Base-by-base conservation (phyloP, 2,888 invertebrate genomes). In the Osmoderma eremita region DNA sequence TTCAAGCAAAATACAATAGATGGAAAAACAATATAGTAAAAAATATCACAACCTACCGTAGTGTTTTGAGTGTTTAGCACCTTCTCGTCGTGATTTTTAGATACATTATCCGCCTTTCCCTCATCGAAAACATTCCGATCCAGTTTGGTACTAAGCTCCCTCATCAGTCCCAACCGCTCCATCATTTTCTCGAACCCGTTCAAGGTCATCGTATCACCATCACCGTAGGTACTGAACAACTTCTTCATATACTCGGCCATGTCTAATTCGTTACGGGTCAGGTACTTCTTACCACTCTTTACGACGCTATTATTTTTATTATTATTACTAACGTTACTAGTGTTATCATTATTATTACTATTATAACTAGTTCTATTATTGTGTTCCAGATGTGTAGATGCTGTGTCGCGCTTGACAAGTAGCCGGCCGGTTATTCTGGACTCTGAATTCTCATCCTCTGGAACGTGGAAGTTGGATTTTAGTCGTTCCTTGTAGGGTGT, bases 171-270 rank as follows among this genome's bases (percentile, higher is more conserved):
- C 65, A 78, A 72, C 70, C 76, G 87, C 58, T 84, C 82, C 8
- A 93, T 82, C 83, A 93, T 86, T 62, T 82, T 86, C 71, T 90
- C 88, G 74, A 93, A 92, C n/a, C 89, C 90, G 3, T 86, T 86
- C 71, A 91, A 87, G 8, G 88, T 88, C 82, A 89, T 86, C 41
- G 84, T 86, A 4, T 85, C 84, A 0, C 86, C 87, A 75, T 90
- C 87, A 0, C 91, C 91, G 75, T 88, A 91, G 75, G 86, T 82
- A 45, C 84, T 82, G 78, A 93, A 91, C 64, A 93, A 85, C 78
- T 88, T 87, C 68, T 86, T 86, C 56, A 91, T 82, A 76, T 89
- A 92, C 58, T 86, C 39, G 72, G 73, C 74, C 58, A 61, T 45
- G 12, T 61, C 58, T 45, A 45, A 24, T 30, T 30, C 45, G 45